A percentile compares a stretch with the other conserved stretches of the same genome.
These are phyloP conservation scores for Rhopilema esculentum DNA, from an alignment of 30 jellyfish, hydroid and myxozoan species.

Conservation along the genomic window DNA sequence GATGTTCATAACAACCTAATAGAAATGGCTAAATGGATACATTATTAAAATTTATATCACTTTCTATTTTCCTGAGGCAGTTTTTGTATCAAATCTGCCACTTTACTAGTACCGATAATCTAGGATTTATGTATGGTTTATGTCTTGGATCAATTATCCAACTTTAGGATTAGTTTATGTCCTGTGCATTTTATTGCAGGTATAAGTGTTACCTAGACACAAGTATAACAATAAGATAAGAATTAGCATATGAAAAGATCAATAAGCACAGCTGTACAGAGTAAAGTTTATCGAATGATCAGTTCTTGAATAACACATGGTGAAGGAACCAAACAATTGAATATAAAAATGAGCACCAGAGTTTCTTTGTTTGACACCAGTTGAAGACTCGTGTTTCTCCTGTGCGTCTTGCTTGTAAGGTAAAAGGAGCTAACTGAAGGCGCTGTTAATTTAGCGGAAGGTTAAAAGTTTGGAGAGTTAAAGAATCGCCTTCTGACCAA, in stretches of 20 bases:
- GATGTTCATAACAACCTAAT: too few relatives aligned
- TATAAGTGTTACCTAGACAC: conserved; percentile 3
- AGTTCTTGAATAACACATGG: conserved; percentile 68
- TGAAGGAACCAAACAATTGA: conserved; percentile 10
- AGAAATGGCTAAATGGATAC: neutral
- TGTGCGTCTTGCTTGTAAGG: conserved; percentile 10
- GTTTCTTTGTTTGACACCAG: conserved; percentile 59
- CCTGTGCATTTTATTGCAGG: neutral
- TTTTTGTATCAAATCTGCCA: neutral
- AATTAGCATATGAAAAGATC: conserved; percentile 51
- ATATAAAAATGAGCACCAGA: conserved; percentile 67
- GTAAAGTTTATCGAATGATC: conserved; percentile 72
- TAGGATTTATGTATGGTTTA: neutral
- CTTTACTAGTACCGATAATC: neutral
- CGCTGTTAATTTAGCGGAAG: neutral
- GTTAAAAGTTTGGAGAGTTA: neutral
- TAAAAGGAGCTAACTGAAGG: neutral
- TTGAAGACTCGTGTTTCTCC: conserved; percentile 18
- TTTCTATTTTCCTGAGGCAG: neutral
- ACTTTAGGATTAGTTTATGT: neutral
- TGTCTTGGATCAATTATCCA: neutral
- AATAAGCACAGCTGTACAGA: conserved; percentile 67
- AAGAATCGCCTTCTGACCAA: too few relatives aligned
- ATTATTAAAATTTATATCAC: neutral
- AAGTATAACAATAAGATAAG: neutral